Conservation (phyloP, 1,140 invertebrate species). For the Luehdorfia chinensis region DNA sequence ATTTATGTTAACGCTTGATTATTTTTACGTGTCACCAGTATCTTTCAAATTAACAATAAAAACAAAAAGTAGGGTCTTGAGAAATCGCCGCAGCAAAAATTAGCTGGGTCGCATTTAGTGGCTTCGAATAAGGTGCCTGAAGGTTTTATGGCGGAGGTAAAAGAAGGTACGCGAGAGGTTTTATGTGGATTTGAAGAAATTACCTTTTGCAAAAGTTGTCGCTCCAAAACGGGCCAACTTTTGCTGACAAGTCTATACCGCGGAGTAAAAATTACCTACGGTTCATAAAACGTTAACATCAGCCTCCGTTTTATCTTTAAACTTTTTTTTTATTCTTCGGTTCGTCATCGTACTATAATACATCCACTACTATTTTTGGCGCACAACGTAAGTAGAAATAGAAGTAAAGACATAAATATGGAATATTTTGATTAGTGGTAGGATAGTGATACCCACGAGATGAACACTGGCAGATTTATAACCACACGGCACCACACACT, state of each 20-base stretch:
- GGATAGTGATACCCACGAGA: no score
- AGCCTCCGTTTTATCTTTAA: constrained; percentile 17
- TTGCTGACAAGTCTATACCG: constrained; percentile 17
- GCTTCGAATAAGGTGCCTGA: constrained; percentile 18
- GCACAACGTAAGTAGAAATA: no score
- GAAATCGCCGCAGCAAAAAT: constrained; percentile 15
- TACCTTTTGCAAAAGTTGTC: constrained; percentile 13
- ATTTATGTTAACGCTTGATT: no score
- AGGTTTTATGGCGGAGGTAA: constrained; percentile 18
- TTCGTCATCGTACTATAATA: no score
- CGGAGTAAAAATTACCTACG: constrained; percentile 17
- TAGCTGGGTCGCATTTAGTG: constrained; percentile 16
- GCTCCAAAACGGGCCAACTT: constrained; percentile 18
- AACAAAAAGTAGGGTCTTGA: constrained; percentile 15
- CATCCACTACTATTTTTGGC: no score
- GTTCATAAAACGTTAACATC: constrained; percentile 18
- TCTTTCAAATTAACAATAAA: constrained; percentile 15
- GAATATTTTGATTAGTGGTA: no score
- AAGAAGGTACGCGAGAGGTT: constrained; percentile 17
- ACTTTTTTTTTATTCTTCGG: constrained; percentile 12
- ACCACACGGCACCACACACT: no score
- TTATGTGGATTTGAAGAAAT: constrained; percentile 19
- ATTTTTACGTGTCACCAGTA: no score
- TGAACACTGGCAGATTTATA: no score
- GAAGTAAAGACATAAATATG: no score